A percentile compares a stretch with the other conserved stretches of the same genome.
Conservation (phyloP, 2,888 invertebrate species). For the Eurytoma californica region DNA sequence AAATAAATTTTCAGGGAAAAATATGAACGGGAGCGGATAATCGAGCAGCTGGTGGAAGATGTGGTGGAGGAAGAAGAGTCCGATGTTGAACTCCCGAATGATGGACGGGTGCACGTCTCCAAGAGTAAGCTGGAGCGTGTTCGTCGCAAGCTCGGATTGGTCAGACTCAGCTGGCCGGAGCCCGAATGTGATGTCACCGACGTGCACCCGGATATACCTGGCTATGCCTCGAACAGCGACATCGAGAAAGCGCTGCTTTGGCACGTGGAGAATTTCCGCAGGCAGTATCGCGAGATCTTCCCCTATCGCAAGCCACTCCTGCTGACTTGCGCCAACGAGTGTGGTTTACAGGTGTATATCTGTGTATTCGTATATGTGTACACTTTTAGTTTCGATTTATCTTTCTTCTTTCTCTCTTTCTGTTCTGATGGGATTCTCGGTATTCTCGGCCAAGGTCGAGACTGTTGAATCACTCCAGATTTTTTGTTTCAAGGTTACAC, state of each 20-base stretch:
- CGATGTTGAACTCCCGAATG: not conserved
- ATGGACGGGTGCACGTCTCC: not conserved
- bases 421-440: too few species aligned
- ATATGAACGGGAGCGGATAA: too few species aligned
- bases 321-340: constrained; percentile 86
- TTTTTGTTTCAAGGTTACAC: too few species aligned
- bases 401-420: too few species aligned
- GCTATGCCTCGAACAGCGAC: constrained; percentile 80
- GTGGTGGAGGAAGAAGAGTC: not conserved
- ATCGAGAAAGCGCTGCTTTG: constrained; percentile 85
- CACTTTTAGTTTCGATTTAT: not conserved
- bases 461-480: too few species aligned
- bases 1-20: too few species aligned
- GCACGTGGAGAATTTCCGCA: constrained; percentile 87
- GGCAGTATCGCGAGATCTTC: constrained; percentile 80
- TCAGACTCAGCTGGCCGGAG: constrained; percentile 81
- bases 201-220: constrained; percentile 75
- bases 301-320: constrained; percentile 81
- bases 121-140: constrained; percentile 77
- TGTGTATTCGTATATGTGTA: not conserved
- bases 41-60: constrained; percentile 8
- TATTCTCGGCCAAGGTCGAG: too few species aligned
- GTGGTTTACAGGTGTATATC: constrained; percentile 82
- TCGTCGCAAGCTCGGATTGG: constrained; percentile 79
- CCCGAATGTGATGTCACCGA: constrained; percentile 75